These are phyloP conservation scores for Propithecus perrieri DNA, from an alignment of 2,797 vertebrate genomes.

Conservation along the genomic window DNA sequence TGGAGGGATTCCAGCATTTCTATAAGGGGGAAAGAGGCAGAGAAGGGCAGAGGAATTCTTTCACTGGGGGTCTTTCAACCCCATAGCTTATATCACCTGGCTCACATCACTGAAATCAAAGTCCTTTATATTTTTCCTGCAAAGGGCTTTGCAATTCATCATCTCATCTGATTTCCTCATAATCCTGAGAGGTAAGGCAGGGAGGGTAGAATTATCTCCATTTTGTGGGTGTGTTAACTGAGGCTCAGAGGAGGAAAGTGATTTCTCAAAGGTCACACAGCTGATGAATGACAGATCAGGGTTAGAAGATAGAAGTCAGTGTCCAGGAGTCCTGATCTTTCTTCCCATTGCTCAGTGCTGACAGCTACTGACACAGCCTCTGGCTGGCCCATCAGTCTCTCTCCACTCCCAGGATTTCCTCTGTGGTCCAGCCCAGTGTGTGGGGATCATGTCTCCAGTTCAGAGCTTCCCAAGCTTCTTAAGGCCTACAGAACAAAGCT, in stretches of 20 bases:
- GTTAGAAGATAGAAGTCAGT: not conserved
- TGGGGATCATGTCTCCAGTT: not conserved
- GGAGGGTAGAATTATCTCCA: not conserved
- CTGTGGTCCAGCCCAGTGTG: not conserved
- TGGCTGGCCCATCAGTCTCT: not conserved
- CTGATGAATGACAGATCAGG: not conserved
- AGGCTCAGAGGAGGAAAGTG: conserved; percentile 20
- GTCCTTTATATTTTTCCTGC: not conserved
- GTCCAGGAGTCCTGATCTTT: not conserved
- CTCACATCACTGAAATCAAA: not conserved
- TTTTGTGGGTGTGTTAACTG: not conserved
- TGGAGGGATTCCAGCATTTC: conserved; percentile 17
- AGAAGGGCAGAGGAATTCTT: not conserved
- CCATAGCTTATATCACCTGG: not conserved
- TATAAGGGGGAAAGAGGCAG: not conserved
- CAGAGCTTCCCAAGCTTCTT: not conserved
- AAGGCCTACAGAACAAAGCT: not conserved
- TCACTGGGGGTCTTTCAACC: not conserved
- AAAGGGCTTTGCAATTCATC: not conserved
- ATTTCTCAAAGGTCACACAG: not conserved
- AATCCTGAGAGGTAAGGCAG: not conserved
- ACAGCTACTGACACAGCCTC: not conserved
- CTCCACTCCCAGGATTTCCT: not conserved
- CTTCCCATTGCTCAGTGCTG: not conserved
- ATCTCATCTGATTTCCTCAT: not conserved